Evolutionary conservation across 2,113 vertebrate species (phyloP).

Genomic region (Eulemur rufifrons): DNA sequence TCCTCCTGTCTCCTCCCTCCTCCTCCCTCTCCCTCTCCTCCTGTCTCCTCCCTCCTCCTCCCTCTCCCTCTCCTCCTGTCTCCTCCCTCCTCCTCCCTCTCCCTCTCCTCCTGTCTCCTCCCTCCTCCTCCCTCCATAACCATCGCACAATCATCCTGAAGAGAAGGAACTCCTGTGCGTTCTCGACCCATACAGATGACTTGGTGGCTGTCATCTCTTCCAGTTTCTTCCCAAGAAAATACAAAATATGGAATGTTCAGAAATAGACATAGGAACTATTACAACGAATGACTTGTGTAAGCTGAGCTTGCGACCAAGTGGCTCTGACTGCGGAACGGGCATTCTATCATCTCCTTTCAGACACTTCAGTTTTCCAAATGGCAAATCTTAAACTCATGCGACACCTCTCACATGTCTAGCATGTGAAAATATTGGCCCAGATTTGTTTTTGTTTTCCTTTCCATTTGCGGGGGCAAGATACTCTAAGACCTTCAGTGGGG

Average conservation of each 20-base stretch:
- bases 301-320: rapidly evolving
- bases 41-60: not conserved
- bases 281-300: rapidly evolving
- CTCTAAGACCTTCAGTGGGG: not conserved
- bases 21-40: no score
- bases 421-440: not conserved
- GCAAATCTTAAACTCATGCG: rapidly evolving
- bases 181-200: rapidly evolving
- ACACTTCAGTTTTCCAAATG: not conserved
- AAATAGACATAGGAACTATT: rapidly evolving
- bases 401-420: not conserved
- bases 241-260: not conserved
- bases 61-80: rapidly evolving
- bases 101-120: no score
- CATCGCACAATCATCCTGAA: not conserved
- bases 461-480: not conserved
- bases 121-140: not conserved
- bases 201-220: not conserved
- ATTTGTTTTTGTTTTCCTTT: not conserved
- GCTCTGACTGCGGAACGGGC: not conserved
- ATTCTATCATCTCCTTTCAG: no score
- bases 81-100: not conserved
- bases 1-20: no score
- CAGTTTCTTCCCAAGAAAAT: not conserved
- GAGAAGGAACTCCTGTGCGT: not conserved